Evolutionary conservation across 1,140 invertebrate species (phyloP).

Genomic region (Hydropsyche tenuis): DNA sequence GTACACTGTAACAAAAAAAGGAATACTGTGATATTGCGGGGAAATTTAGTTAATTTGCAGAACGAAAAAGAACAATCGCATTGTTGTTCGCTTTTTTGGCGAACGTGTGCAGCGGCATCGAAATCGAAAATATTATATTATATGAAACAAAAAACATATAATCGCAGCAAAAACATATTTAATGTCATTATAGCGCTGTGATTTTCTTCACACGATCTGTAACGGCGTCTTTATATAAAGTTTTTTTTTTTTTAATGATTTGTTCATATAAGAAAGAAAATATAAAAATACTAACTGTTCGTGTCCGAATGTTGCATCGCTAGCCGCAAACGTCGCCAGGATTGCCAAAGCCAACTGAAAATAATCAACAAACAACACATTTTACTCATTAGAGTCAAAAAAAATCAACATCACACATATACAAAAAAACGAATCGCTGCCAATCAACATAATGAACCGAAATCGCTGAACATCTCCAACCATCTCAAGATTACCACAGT

Average conservation of each 20-base stretch:
- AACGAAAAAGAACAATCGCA: not conserved
- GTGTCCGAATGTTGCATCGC: conserved; percentile 31
- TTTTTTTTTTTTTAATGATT: too few relatives aligned
- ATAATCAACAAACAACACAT: not conserved
- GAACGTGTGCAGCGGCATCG: too few relatives aligned
- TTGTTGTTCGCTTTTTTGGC: not conserved
- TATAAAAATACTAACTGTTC: conserved; percentile 35
- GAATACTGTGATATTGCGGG: not conserved
- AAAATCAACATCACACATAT: not conserved
- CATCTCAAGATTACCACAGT: too few relatives aligned
- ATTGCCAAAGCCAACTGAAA: conserved; percentile 31
- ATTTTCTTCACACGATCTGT: too few relatives aligned
- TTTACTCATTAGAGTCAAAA: conserved; percentile 1
- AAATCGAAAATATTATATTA: too few relatives aligned
- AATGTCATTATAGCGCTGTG: too few relatives aligned
- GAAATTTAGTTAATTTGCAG: not conserved
- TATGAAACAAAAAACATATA: not conserved
- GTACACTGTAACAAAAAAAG: conserved; percentile 32
- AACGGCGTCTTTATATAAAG: too few relatives aligned
- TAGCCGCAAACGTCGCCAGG: conserved; percentile 25
- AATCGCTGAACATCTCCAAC: too few relatives aligned
- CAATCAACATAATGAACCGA: too few relatives aligned
- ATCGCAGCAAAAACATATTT: too few relatives aligned
- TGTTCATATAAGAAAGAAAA: conserved; percentile 9
- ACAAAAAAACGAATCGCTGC: not conserved